phyloP scores from a whole-genome alignment of 35 echinoderm and acorn worm species.

The Heliocidaris tuberculata region DNA sequence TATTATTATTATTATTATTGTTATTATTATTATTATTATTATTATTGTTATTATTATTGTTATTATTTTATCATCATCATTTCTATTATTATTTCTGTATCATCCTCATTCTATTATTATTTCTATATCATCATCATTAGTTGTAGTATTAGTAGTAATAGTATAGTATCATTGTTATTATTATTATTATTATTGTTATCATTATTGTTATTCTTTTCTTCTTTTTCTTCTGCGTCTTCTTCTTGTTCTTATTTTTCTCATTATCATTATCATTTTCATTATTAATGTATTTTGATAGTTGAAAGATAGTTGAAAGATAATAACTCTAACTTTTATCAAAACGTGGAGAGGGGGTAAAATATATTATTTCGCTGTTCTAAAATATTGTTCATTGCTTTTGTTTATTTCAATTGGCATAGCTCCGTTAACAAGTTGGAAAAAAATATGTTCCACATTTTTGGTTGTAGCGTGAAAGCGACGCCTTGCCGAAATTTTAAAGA shows the following conservation, averaged over 20 bases:
- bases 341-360: too few species aligned
- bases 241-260: not conserved
- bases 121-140: not conserved
- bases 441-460: too few species aligned
- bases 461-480: too few species aligned
- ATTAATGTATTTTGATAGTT: too few species aligned
- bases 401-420: too few species aligned
- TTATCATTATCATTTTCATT: not conserved
- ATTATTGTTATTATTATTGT: not conserved
- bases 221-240: not conserved
- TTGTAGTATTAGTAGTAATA: not conserved
- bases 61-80: not conserved
- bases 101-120: too few species aligned
- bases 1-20: not conserved
- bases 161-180: not conserved
- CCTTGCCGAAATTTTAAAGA: too few species aligned
- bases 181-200: not conserved
- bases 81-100: not conserved
- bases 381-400: too few species aligned
- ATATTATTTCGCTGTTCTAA: too few species aligned
- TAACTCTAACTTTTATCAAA: too few species aligned
- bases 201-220: not conserved
- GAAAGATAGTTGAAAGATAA: too few species aligned
- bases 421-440: too few species aligned
- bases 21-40: not conserved